These are phyloP conservation scores for Hyperoplus lanceolatus DNA, from an alignment of 2,797 vertebrate species.

Conservation along the genomic window DNA sequence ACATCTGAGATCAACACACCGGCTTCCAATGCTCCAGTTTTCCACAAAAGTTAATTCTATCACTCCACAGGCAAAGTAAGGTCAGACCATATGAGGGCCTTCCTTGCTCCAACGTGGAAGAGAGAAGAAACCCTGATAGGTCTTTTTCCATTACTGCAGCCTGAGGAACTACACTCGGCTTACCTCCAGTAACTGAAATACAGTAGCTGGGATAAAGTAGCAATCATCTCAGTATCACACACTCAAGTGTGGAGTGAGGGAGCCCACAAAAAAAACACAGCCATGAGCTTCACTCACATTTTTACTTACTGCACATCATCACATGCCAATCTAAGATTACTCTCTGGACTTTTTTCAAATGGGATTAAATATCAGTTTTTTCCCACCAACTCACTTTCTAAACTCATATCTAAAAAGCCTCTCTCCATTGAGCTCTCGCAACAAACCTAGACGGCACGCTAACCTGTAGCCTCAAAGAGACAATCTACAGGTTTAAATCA, in stretches of 20 bases:
- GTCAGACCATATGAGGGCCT: slow-evolving; percentile 55
- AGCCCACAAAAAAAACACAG: slow-evolving; percentile 54
- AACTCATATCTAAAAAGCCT: slow-evolving; percentile 5
- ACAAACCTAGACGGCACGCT: slow-evolving; percentile 20
- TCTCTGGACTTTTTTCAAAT: slow-evolving; percentile 11
- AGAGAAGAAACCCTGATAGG: slow-evolving; percentile 57
- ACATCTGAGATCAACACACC: slow-evolving; percentile 20
- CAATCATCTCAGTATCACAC: slow-evolving; percentile 62
- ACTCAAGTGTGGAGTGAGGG: slow-evolving; percentile 44
- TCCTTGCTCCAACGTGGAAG: slow-evolving; percentile 60
- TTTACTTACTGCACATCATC: slow-evolving; percentile 61
- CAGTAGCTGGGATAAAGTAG: slow-evolving; percentile 69
- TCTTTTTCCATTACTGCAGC: slow-evolving; percentile 78
- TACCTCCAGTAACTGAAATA: slow-evolving; percentile 66
- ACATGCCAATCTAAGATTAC: slow-evolving; percentile 47
- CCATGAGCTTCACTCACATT: slow-evolving; percentile 45
- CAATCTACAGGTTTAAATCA: background rate
- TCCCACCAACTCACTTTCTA: slow-evolving; percentile 6
- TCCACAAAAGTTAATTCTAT: slow-evolving; percentile 64
- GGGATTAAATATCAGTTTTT: slow-evolving; percentile 15
- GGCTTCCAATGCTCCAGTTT: slow-evolving; percentile 44
- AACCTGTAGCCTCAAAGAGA: slow-evolving; percentile 1
- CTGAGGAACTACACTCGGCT: slow-evolving; percentile 66
- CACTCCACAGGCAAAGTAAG: slow-evolving; percentile 41
- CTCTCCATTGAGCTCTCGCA: slow-evolving; percentile 23